A percentile compares a stretch with the other conserved stretches of the same genome.
Conservation (phyloP, 1,140 invertebrate genomes). For the Eriocheir sinensis region DNA sequence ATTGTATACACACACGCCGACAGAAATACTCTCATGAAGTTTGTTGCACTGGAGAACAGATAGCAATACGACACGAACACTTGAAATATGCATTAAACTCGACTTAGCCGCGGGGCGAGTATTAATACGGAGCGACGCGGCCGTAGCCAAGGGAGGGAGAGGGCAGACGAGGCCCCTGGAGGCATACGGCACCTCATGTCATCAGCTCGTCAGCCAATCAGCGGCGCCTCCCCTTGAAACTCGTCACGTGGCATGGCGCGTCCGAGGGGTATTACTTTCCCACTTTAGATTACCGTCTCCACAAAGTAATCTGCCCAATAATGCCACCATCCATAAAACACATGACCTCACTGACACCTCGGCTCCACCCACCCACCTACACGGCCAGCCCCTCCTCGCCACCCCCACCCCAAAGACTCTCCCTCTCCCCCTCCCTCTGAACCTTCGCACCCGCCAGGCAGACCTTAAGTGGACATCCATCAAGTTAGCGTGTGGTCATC, state of each 20-base stretch:
- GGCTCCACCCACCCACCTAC: constrained; percentile 43
- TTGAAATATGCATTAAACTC: neutral
- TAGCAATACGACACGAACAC: neutral
- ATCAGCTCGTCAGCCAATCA: constrained; percentile 74
- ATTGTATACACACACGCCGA: neutral
- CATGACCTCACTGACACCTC: constrained; percentile 32
- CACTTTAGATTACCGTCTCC: constrained; percentile 34
- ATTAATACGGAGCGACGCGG: neutral
- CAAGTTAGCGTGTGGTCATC: neutral
- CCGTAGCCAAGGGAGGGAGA: constrained; percentile 1
- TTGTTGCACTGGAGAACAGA: neutral
- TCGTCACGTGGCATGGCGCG: constrained; percentile 73
- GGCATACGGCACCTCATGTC: constrained; percentile 66
- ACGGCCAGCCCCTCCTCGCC: neutral
- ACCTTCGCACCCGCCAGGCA: neutral
- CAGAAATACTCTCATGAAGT: neutral
- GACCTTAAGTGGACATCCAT: neutral
- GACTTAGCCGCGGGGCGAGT: neutral
- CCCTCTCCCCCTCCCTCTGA: neutral
- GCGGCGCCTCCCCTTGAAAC: constrained; percentile 10
- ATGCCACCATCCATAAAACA: constrained; percentile 55
- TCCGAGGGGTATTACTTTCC: constrained; percentile 46
- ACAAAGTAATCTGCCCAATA: constrained; percentile 38
- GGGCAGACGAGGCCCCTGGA: constrained; percentile 29
- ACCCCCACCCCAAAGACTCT: neutral